Evolutionary conservation across 2,113 vertebrate species (phyloP).

Genomic region (Lagenorhynchus albirostris): DNA sequence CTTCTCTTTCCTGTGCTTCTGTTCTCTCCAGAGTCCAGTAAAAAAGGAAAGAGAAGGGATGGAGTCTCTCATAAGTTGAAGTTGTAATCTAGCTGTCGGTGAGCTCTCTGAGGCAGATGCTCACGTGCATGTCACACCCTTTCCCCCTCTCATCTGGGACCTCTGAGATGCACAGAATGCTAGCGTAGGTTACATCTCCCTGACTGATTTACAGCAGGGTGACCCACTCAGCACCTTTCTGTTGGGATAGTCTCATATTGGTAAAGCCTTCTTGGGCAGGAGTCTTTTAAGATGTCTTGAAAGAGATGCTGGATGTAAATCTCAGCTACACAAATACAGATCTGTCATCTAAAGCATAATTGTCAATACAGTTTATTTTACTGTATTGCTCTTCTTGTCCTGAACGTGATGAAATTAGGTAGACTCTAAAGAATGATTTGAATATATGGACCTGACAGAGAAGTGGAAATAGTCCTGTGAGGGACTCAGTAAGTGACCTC

Average conservation of each 20-base stretch:
- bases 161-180: not conserved
- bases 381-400: not conserved
- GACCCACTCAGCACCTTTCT: not conserved
- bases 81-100: not conserved
- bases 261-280: not conserved
- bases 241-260: not conserved
- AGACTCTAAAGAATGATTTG: not conserved
- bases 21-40: not conserved
- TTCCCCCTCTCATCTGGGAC: too few relatives aligned
- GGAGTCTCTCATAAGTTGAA: not conserved
- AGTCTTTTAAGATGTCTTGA: not conserved
- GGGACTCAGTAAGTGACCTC: not conserved
- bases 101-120: not conserved
- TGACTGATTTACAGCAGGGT: not conserved
- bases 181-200: not conserved
- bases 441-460: not conserved
- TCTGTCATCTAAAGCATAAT: not conserved
- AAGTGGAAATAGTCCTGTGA: not conserved
- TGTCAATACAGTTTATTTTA: not conserved
- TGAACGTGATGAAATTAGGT: not conserved
- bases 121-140: not conserved
- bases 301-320: not conserved
- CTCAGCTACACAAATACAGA: not conserved
- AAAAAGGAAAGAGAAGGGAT: not conserved
- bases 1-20: not conserved